Conservation (phyloP, 2,113 vertebrate genomes). For the Strix aluco region DNA sequence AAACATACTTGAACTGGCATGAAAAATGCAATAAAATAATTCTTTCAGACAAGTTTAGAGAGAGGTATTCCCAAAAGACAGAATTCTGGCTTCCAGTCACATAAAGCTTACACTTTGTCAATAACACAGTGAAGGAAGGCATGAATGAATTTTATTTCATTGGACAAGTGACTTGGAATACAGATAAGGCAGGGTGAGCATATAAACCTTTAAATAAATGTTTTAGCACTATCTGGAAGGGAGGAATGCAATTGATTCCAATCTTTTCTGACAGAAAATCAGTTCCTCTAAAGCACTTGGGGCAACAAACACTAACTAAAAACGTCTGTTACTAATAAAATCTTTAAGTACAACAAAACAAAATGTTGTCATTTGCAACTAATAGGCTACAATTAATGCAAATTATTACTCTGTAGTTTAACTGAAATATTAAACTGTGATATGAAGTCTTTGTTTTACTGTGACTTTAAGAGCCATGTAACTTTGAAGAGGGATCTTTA, state of each 20-base stretch:
- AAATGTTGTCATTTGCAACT: conserved; percentile 58
- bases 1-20: conserved; percentile 57
- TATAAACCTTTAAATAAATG: conserved; percentile 89
- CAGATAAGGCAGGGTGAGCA: conserved; percentile 83
- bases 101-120: conserved; percentile 85
- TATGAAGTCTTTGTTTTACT: not conserved
- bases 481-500: conserved; percentile 10
- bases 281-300: conserved; percentile 84
- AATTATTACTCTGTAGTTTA: not conserved
- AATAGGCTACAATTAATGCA: conserved; percentile 56
- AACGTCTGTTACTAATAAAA: conserved; percentile 72
- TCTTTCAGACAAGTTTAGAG: conserved; percentile 75
- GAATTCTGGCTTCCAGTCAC: conserved; percentile 79
- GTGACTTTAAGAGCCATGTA: not conserved
- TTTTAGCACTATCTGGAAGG: conserved; percentile 82
- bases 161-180: conserved; percentile 85
- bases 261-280: conserved; percentile 92
- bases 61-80: conserved; percentile 81
- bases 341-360: conserved; percentile 63
- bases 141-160: conserved; percentile 86
- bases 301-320: conserved; percentile 74
- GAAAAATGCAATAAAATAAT: conserved; percentile 74
- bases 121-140: conserved; percentile 79
- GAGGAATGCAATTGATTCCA: conserved; percentile 82
- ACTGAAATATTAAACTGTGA: conserved; percentile 14